Conservation (phyloP, 2,797 vertebrate species). For the Macroramphosus scolopax region DNA sequence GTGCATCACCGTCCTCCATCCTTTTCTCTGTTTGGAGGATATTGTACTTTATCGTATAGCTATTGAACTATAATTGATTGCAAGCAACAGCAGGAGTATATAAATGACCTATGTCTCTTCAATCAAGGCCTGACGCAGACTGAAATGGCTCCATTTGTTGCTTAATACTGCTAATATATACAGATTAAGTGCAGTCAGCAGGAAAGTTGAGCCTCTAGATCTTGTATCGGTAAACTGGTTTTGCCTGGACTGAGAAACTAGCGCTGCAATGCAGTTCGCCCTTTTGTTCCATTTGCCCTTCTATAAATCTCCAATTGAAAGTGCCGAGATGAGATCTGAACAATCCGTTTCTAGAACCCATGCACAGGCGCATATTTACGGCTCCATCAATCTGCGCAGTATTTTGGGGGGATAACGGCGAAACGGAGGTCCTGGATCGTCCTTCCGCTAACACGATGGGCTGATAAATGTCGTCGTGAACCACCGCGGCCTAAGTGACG, state of each 20-base stretch:
- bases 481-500: conserved; percentile 42
- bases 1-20: not conserved
- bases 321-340: conserved; percentile 14
- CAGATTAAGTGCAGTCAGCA: too few species aligned
- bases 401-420: conserved; percentile 8
- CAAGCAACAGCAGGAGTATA: too few species aligned
- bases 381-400: conserved; percentile 8
- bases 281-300: not conserved
- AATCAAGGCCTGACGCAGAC: too few species aligned
- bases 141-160: too few species aligned
- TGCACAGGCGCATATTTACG: conserved; percentile 6
- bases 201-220: too few species aligned
- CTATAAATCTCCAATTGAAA: conserved; percentile 19
- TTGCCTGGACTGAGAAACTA: too few species aligned
- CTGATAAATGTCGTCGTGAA: conserved; percentile 49
- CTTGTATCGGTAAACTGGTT: too few species aligned
- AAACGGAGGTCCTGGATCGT: conserved; percentile 26
- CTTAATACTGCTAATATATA: too few species aligned
- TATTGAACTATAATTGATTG: too few species aligned
- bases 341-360: conserved; percentile 13
- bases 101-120: too few species aligned
- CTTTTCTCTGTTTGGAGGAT: not conserved
- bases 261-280: too few species aligned
- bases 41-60: not conserved
- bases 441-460: conserved; percentile 6